These are phyloP conservation scores for Cotesia congregata DNA, from an alignment of 2,888 invertebrate species.

Conservation along the genomic window DNA sequence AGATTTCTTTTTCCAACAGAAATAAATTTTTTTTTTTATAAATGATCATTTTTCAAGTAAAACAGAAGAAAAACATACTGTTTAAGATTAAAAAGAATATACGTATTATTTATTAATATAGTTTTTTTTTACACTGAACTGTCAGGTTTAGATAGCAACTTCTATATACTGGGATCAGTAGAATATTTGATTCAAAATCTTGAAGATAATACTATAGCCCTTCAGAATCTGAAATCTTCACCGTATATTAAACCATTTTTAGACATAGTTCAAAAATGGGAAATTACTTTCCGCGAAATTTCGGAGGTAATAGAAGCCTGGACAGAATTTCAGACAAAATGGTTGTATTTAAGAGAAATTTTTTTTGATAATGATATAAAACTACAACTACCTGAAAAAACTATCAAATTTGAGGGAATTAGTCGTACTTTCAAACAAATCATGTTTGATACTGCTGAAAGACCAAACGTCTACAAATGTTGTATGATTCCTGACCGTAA, in stretches of 20 bases:
- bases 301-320: conserved; percentile 91
- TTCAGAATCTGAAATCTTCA: conserved; percentile 92
- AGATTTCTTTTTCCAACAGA: too few relatives aligned
- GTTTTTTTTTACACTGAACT: neutral
- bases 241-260: conserved; percentile 93
- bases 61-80: too few relatives aligned
- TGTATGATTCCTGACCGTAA: conserved; percentile 82
- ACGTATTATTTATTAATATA: conserved; percentile 40
- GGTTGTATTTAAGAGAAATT: conserved; percentile 93
- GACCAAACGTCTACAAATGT: conserved; percentile 83
- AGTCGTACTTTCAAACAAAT: conserved; percentile 86
- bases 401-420: conserved; percentile 90
- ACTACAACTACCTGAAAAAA: conserved; percentile 88
- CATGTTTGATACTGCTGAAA: conserved; percentile 87
- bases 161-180: conserved; percentile 83
- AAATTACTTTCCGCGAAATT: conserved; percentile 82
- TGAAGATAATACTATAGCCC: conserved; percentile 90
- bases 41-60: too few relatives aligned
- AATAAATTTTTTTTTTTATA: too few relatives aligned
- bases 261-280: conserved; percentile 87
- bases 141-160: conserved; percentile 80
- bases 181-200: conserved; percentile 86
- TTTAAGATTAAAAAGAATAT: too few relatives aligned
- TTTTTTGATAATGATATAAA: conserved; percentile 92
- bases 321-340: conserved; percentile 88